Base-by-base conservation (phyloP, 1,140 invertebrate genomes). In the Cardiocondyla obscurior region DNA sequence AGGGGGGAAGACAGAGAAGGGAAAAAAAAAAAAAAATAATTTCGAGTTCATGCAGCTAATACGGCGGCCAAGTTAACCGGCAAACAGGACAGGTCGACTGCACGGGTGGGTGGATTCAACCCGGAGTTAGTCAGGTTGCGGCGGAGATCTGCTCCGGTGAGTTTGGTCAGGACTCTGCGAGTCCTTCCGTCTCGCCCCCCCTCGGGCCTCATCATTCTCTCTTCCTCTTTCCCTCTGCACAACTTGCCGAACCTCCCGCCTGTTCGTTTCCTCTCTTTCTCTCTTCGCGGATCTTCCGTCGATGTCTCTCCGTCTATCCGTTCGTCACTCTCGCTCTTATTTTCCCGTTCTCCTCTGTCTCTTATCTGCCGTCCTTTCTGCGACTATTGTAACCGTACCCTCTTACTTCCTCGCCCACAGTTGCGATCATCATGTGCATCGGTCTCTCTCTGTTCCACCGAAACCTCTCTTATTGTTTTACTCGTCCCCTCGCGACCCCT, bases 71-170 rank as follows among this genome's bases (percentile, higher is more conserved):
- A 73, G 82, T 82, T 82, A 79, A 69, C 76, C 72, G 70, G 76
- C 76, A 84, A 84, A 81, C 62, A 69, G 82, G 82, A 84, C 82
- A 84, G 82, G 82, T 84, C 83, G 81, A 77, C 83, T 84, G 79
- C 83, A 84, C 83, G 79, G 83, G 83, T 84, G 79, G 83, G 77
- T 84, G 83, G 77, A 84, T 82, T 84, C 83, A 74, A 64, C 79
- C 60, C 76, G 67, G 79, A 84, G 84, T 85, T 79, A 77, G 74
- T 77, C 74, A 79, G 82, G 72, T 85, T 84, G 70, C 82, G 73
- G 84, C 84, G 84, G 84, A 85, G 81, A 85, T 85, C 70, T 85
- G 84, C 84, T 85, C 82, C 84, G 81, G 58, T 85, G 84, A 76
- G 70, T 77, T 77, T 67, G 74, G 74, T 85, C 82, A 65, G 83